phyloP scores from a whole-genome alignment of 1,140 invertebrate species.

The Caenorhabditis tropicalis region DNA sequence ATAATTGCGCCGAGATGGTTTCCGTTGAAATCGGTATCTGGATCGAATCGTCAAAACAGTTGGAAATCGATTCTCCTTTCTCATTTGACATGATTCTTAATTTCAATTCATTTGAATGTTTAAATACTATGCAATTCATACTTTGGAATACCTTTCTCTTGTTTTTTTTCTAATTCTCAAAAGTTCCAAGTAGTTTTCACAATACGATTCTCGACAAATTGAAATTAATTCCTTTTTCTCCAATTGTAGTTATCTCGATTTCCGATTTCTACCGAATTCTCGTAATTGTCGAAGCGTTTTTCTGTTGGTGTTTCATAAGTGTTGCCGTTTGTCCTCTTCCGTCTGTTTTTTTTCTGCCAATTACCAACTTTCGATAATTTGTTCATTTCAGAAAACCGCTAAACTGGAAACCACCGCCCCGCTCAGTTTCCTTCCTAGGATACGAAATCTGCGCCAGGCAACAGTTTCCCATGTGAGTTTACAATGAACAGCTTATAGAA shows the following conservation, averaged over 20 bases:
- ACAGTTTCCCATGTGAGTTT: constrained; percentile 25
- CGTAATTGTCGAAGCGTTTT: neutral
- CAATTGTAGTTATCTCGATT: neutral
- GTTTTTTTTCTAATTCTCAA: neutral
- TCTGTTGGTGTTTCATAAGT: neutral
- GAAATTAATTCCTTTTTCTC: neutral
- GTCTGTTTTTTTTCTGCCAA: constrained; percentile 14
- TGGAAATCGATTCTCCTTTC: neutral
- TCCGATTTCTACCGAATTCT: neutral
- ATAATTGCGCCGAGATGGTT: constrained; percentile 23
- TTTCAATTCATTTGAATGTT: neutral
- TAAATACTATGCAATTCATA: neutral
- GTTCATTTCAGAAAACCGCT: constrained; percentile 41
- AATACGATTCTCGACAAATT: neutral
- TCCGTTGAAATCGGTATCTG: neutral
- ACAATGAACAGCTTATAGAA: no score
- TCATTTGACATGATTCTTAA: neutral
- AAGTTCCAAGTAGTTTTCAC: neutral
- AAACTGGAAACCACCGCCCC: neutral
- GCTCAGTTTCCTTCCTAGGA: constrained; percentile 41
- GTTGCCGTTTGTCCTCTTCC: neutral
- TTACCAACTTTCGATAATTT: constrained; percentile 34
- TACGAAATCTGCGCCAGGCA: constrained; percentile 36
- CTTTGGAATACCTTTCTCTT: neutral
- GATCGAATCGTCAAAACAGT: neutral